phyloP scores from a whole-genome alignment of 2,113 vertebrate genomes.

The Edolisoma coerulescens region DNA sequence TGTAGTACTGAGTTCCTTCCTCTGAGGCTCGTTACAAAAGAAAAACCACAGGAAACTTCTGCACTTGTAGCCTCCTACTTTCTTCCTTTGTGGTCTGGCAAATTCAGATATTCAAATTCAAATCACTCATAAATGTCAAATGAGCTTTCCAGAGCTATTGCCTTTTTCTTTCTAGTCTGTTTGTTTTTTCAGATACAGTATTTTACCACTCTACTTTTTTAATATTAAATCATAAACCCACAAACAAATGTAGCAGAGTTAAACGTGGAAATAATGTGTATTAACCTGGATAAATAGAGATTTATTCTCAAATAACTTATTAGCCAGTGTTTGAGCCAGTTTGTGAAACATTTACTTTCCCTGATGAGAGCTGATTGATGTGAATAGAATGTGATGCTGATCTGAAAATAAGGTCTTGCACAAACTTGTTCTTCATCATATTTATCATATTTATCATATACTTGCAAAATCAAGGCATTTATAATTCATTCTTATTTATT shows the following conservation, averaged over 20 bases:
- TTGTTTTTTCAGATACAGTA: neutral
- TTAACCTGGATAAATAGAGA: neutral
- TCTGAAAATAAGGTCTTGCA: neutral
- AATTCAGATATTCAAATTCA: conserved; percentile 22
- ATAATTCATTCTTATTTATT: neutral
- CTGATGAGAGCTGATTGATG: neutral
- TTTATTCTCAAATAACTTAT: neutral
- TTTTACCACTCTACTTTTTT: neutral
- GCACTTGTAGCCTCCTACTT: neutral
- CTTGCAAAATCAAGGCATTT: neutral
- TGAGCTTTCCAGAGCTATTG: neutral
- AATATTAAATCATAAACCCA: neutral
- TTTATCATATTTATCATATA: neutral
- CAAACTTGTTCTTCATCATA: neutral
- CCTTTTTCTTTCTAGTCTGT: neutral
- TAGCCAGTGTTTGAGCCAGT: neutral
- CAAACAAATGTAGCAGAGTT: neutral
- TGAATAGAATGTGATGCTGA: neutral
- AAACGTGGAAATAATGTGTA: neutral
- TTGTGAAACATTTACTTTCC: conserved; percentile 19
- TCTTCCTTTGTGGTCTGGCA: neutral
- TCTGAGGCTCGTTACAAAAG: neutral
- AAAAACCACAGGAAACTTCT: conserved; percentile 13
- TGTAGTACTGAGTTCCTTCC: neutral
- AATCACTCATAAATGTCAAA: conserved; percentile 3